A percentile compares a stretch with the other conserved stretches of the same genome.
Evolutionary conservation across 2,888 invertebrate species (phyloP).

Genomic region (Lysandra coridon): DNA sequence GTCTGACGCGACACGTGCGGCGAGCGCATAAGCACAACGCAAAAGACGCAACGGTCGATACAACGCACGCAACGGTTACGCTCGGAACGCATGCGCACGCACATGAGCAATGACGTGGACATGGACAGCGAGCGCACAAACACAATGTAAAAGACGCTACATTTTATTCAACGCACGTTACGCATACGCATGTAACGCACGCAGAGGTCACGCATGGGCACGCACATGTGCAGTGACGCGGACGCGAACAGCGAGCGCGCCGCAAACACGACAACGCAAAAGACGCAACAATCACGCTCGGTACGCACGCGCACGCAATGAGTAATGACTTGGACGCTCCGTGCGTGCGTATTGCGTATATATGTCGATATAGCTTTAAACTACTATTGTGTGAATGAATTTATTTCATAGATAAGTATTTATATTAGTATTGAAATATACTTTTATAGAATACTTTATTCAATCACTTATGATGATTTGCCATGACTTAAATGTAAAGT

Average conservation of each 20-base stretch:
- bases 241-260: background rate
- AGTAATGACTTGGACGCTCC: background rate
- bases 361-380: background rate
- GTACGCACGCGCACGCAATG: background rate
- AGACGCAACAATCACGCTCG: background rate
- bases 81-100: background rate
- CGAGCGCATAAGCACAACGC: constrained; percentile 33
- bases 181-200: constrained; percentile 4
- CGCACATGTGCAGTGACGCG: background rate
- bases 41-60: background rate
- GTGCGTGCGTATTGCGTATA: background rate
- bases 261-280: background rate
- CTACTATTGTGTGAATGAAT: background rate
- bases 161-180: background rate
- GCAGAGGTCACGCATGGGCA: background rate
- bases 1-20: constrained; percentile 60
- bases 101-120: background rate
- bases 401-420: too few relatives aligned
- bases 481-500: background rate
- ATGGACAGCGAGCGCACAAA: background rate
- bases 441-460: background rate
- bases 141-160: background rate
- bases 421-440: too few relatives aligned
- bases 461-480: background rate
- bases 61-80: background rate